Evolutionary conservation across 2,797 vertebrate genomes (phyloP), one percentile per base, ranked within the genome.

Genomic region (Malacoraja senta): DNA sequence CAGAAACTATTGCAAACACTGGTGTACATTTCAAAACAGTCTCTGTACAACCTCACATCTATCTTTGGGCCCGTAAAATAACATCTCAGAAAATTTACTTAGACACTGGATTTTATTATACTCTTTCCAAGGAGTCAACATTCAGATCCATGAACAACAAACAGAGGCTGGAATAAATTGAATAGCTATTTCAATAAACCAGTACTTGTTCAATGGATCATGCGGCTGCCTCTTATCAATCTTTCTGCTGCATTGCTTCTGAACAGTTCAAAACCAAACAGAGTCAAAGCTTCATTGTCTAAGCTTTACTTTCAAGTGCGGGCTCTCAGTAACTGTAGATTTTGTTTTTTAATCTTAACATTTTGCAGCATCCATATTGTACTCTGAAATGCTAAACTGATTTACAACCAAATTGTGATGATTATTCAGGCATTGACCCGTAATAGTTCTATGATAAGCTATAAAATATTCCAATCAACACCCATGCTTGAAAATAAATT

Each of bases 381-480:
- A 88, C 4, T 9, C n/a, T 68, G 84, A 88, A 68, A 88, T 88
- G 35, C 58, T 35, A 88, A 68, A n/a, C 10, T 84, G 24, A 84
- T 84, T 84, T 65, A 63, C n/a, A 15, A 61, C 10, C 83, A 86
- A 63, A 58, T 84, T 68, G 32, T 68, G n/a, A 65, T 65, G 32
- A 88, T 88, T 86, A 32, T 63, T 86, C 83, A 86, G 58, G n/a
- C 83, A 63, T 21, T 17, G 84, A 35, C 15, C 84, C 8, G 10
- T 32, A 19, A 35, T 68, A 35, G 19, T 32, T 68, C 29, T 68
- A 35, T 35, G 84, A 68, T 88, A 32, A 88, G n/a, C 83, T 63
- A 86, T 86, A 86, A 86, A 88, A 88, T 88, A 8, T 65, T 88
- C n/a, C 68, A 1, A 88, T 17, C 63, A 88, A 68, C n/a, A 61